Evolutionary conservation across 2,888 invertebrate species (phyloP).

Genomic region (Luffia ferchaultella): DNA sequence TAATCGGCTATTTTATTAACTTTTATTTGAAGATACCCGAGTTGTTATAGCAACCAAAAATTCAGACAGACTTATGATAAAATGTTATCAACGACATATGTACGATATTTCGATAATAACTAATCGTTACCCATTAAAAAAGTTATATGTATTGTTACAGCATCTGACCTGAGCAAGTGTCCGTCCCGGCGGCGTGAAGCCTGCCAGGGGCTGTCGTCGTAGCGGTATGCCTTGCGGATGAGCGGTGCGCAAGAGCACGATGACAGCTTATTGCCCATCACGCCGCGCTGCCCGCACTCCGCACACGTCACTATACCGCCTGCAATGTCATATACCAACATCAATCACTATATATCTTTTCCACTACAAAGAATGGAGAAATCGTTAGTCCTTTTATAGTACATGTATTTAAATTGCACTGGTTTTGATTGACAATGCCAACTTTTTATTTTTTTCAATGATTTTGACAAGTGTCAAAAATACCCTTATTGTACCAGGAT

Average conservation of each 20-base stretch:
- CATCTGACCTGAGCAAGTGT: conserved; percentile 82
- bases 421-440: too few relatives aligned
- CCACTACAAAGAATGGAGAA: too few relatives aligned
- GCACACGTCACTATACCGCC: conserved; percentile 67
- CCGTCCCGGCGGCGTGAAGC: conserved; percentile 85
- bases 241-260: conserved; percentile 97
- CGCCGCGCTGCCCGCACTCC: conserved; percentile 69
- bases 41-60: neutral
- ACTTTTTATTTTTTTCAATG: too few relatives aligned
- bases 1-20: too few relatives aligned
- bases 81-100: neutral
- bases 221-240: conserved; percentile 95
- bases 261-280: conserved; percentile 97
- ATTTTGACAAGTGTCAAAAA: too few relatives aligned
- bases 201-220: conserved; percentile 96
- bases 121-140: too few relatives aligned
- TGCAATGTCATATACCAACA: conserved; percentile 21
- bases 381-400: too few relatives aligned
- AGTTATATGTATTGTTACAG: neutral
- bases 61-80: too few relatives aligned
- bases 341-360: too few relatives aligned
- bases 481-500: too few relatives aligned
- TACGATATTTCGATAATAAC: conserved; percentile 8
- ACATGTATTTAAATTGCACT: too few relatives aligned
- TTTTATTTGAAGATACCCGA: too few relatives aligned